Conservation (phyloP, 2,797 vertebrate species). For the Argyrosomus regius region DNA sequence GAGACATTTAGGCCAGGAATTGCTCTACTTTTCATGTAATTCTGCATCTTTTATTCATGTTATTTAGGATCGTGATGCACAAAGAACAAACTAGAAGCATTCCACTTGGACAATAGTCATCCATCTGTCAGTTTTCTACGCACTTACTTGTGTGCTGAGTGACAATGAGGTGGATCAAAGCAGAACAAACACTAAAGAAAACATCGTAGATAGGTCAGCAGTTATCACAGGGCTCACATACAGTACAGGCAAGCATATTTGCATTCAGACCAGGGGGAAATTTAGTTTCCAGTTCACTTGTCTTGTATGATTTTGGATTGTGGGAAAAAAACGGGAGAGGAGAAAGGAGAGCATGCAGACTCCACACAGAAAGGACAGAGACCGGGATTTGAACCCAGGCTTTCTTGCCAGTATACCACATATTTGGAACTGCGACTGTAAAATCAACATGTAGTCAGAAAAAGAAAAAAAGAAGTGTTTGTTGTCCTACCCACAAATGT, state of each 20-base stretch:
- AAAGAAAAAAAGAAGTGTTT: not conserved
- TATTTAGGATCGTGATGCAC: not conserved
- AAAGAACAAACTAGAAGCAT: not conserved
- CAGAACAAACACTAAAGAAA: not conserved
- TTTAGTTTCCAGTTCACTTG: conserved; percentile 33
- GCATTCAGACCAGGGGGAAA: conserved; percentile 20
- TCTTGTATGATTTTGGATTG: conserved; percentile 15
- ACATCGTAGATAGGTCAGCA: not conserved
- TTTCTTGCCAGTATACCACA: too few relatives aligned
- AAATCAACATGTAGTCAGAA: not conserved
- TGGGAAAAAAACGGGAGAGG: not conserved
- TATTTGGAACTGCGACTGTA: not conserved
- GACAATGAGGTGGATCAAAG: not conserved
- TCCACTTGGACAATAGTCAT: not conserved
- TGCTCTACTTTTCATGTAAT: not conserved
- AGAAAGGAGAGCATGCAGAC: too few relatives aligned
- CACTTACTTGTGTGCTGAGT: not conserved
- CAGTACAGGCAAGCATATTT: conserved; percentile 9
- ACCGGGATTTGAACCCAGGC: too few relatives aligned
- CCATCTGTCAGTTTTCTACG: conserved; percentile 8
- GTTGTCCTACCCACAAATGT: not conserved
- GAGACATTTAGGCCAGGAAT: not conserved
- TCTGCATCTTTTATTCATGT: not conserved
- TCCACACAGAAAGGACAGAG: too few relatives aligned
- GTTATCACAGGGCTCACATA: not conserved